Base-by-base conservation (phyloP, 2,888 invertebrate species). In the Cyclophora albipunctata region DNA sequence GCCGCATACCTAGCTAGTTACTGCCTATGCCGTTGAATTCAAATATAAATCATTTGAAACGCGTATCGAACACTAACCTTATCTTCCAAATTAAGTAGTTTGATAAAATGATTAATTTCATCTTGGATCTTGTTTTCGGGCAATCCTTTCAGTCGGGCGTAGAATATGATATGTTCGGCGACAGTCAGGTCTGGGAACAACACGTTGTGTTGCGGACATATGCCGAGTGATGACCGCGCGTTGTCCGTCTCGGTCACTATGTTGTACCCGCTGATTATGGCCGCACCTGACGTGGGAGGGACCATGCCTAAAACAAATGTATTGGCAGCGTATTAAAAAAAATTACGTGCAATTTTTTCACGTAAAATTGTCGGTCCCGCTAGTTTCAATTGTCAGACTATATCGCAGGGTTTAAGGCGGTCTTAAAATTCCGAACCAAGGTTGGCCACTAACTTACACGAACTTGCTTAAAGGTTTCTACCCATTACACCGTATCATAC, bases 181-280 rank as follows among this genome's bases (percentile, higher is more conserved):
- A 96, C 96, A 0, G 95, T 96, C 49, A 97, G 84, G 58, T 94
- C 93, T 42, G 95, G 94, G 76, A 96, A 96, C 34, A 97, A 87
- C 3, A 96, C 93, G 81, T 97, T 95, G 75, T 96, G 95, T 69
- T 97, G 96, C 0, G 96, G 96, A 81, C 95, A 96, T 20, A 95
- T 89, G 2, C 96, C 96, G 37, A 96, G 82, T 40, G 94, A 94
- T 58, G 89, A 88, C 7, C 95, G 90, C 0, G 95, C 94, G n/a
- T 84, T 85, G n/a, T 88, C 84, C 47, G 95, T 92, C 62, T 95
- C 91, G 0, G 85, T 90, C 34, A 92, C 87, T 55, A 95, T 93
- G 73, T 94, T 92, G 71, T 91, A 91, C 3, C 94, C 95, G 73
- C 92, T 93, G 47, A 96, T 91, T 2, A 89, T 82, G 0, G 94